These are phyloP conservation scores for Byasa hedistus DNA, from an alignment of 2,888 invertebrate genomes.

Conservation along the genomic window DNA sequence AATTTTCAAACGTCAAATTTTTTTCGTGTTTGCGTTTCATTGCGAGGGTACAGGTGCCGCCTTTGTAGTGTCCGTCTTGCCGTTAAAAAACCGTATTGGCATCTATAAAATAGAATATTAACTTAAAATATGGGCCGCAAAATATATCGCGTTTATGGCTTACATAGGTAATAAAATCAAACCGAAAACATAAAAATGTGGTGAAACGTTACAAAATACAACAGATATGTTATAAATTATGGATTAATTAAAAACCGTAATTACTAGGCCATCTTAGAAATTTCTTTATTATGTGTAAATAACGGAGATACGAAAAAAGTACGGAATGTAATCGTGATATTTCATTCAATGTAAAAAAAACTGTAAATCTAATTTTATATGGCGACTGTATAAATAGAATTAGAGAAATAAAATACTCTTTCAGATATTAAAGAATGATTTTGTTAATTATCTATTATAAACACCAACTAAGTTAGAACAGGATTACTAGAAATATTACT, in stretches of 20 bases:
- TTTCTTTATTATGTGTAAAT: background rate
- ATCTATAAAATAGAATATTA: conserved; percentile 49
- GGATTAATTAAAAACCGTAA: background rate
- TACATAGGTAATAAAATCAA: conserved; percentile 20
- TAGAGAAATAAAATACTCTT: no score
- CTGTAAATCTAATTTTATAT: no score
- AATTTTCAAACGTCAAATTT: conserved; percentile 53
- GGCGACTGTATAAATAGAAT: no score
- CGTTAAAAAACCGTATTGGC: conserved; percentile 30
- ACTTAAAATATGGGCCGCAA: conserved; percentile 35
- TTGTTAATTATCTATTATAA: no score
- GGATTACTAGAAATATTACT: background rate
- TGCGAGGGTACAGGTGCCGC: conserved; percentile 64
- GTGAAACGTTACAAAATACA: background rate
- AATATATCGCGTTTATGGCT: conserved; percentile 25
- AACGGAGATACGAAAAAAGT: background rate
- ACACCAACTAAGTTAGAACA: no score
- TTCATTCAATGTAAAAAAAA: no score
- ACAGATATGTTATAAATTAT: background rate
- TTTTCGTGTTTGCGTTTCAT: conserved; percentile 72
- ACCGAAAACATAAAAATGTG: conserved; percentile 11
- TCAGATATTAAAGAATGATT: no score
- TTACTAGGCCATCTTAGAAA: background rate
- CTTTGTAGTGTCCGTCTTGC: conserved; percentile 56
- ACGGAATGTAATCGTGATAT: no score